Evolutionary conservation across 2,113 vertebrate species (phyloP).

Genomic region (Zosterops hypoxanthus): DNA sequence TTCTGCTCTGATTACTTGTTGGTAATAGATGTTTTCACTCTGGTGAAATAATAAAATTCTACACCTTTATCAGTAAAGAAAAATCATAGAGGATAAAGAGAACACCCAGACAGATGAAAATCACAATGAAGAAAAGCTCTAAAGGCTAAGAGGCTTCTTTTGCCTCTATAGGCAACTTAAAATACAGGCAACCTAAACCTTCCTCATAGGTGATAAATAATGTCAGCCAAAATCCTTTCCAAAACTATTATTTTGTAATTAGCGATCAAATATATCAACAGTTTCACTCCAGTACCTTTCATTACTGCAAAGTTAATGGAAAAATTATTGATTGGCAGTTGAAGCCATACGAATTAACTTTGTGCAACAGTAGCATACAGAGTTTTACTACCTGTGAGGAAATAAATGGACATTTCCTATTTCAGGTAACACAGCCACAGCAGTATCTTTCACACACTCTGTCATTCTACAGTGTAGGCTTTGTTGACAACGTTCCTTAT

Average conservation of each 20-base stretch:
- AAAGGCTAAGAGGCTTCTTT: not conserved
- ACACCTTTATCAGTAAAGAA: not conserved
- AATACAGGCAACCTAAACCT: not conserved
- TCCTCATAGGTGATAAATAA: not conserved
- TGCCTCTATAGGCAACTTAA: not conserved
- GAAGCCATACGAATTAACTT: not conserved
- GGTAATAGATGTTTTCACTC: not conserved
- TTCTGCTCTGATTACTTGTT: not conserved
- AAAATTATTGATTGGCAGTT: constrained; percentile 49
- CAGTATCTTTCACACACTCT: not conserved
- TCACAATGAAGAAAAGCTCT: not conserved
- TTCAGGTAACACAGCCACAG: not conserved
- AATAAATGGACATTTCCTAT: not conserved
- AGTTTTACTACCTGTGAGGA: not conserved
- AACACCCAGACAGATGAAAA: not conserved
- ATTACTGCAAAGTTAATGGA: constrained; percentile 38
- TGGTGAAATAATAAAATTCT: not conserved
- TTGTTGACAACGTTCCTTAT: not conserved
- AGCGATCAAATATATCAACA: not conserved
- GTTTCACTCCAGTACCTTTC: constrained; percentile 24
- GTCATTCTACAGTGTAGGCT: rapidly evolving
- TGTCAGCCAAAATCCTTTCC: not conserved
- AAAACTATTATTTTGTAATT: constrained; percentile 28
- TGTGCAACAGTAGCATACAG: not conserved
- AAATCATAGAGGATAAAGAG: not conserved